These are phyloP conservation scores for Leucophenga maculata DNA, from an alignment of 2,888 invertebrate species.

Conservation along the genomic window DNA sequence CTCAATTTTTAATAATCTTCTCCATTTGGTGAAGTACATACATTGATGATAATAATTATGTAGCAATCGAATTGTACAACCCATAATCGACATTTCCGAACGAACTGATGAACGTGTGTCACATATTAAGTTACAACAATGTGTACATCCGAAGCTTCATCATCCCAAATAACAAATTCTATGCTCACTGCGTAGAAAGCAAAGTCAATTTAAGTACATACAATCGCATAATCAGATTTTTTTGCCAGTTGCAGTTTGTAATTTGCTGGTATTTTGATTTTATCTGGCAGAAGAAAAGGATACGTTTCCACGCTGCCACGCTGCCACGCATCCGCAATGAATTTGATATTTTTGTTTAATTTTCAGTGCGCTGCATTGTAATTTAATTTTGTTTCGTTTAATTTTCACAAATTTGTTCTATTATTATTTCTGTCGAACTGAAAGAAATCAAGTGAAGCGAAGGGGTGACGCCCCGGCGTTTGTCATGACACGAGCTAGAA, in stretches of 20 bases:
- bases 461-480: background rate
- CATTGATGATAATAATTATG: no score
- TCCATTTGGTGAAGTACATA: no score
- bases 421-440: background rate
- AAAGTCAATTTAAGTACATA: background rate
- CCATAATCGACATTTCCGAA: no score
- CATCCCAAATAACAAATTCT: background rate
- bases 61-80: no score
- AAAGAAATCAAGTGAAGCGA: background rate
- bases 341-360: conserved; percentile 27
- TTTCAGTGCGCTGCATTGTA: conserved; percentile 19
- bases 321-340: background rate
- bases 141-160: conserved; percentile 41
- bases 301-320: background rate
- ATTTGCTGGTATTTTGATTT: conserved; percentile 63
- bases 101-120: conserved; percentile 57
- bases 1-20: no score
- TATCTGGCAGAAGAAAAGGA: conserved; percentile 37
- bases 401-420: conserved; percentile 13
- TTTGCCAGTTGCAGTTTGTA: conserved; percentile 46
- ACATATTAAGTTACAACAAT: conserved; percentile 68
- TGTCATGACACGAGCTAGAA: no score
- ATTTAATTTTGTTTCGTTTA: conserved; percentile 21
- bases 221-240: conserved; percentile 20
- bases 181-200: background rate